Conservation (phyloP, 2,113 vertebrate species). For the Eulemur macaco region DNA sequence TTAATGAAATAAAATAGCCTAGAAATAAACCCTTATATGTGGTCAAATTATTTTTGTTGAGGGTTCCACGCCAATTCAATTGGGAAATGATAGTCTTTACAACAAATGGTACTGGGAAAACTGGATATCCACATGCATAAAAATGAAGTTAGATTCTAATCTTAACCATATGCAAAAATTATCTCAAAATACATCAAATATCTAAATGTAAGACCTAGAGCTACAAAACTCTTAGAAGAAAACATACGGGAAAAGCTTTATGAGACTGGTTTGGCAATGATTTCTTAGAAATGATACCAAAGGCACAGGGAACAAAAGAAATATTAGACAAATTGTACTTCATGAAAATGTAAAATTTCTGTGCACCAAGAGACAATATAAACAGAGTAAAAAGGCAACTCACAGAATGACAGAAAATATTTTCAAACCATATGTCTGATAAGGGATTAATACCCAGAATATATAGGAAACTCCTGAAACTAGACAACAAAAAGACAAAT, state of each 20-base stretch:
- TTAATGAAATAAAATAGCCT: background rate
- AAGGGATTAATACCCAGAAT: background rate
- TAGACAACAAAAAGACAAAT: background rate
- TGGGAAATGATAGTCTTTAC: background rate
- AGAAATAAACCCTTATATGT: background rate
- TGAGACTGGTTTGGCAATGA: background rate
- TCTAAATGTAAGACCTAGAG: background rate
- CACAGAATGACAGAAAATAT: background rate
- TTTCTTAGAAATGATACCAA: background rate
- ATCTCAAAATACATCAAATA: background rate
- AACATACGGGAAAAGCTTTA: background rate
- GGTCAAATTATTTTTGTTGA: background rate
- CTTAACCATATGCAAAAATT: background rate
- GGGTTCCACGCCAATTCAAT: too few species aligned
- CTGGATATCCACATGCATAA: background rate
- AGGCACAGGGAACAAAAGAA: background rate
- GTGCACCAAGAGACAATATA: background rate
- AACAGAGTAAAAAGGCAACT: background rate
- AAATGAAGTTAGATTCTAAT: background rate
- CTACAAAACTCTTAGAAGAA: background rate
- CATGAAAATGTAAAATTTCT: background rate
- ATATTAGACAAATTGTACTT: background rate
- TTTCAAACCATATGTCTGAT: background rate
- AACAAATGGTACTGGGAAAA: background rate
- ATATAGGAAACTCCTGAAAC: background rate